Conservation (phyloP, 2,797 vertebrate genomes). For the Cyclopterus lumpus region DNA sequence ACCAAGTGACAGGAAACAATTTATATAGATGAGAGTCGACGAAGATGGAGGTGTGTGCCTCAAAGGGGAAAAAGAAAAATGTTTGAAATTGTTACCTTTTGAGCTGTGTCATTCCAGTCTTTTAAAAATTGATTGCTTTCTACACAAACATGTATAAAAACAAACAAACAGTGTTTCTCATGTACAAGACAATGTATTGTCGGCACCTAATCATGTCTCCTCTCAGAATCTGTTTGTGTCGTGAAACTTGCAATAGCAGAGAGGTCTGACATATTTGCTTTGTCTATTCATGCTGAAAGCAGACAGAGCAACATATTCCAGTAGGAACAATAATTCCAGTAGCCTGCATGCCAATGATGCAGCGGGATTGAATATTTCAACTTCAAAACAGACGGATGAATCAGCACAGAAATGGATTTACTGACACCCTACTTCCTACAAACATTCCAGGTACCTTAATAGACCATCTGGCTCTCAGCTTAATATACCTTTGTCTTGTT, state of each 20-base stretch:
- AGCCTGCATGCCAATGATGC: constrained; percentile 15
- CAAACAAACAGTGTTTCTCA: not conserved
- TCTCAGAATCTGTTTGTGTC: not conserved
- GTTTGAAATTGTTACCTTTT: constrained; percentile 35
- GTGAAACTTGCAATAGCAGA: not conserved
- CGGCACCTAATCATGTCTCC: not conserved
- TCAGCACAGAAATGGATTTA: constrained; percentile 7
- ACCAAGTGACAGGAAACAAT: constrained; percentile 73
- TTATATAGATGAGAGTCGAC: constrained; percentile 53
- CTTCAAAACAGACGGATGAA: constrained; percentile 26
- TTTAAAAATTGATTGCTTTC: constrained; percentile 26
- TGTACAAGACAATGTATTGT: not conserved
- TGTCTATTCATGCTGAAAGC: not conserved
- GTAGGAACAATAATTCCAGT: not conserved
- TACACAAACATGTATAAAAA: not conserved
- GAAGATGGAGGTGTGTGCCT: constrained; percentile 41
- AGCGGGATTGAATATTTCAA: not conserved
- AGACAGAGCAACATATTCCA: not conserved
- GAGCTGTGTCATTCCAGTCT: constrained; percentile 25
- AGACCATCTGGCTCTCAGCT: constrained; percentile 20
- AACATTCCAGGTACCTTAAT: constrained; percentile 17
- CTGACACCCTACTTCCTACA: not conserved
- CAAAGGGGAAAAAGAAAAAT: constrained; percentile 36
- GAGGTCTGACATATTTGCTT: not conserved
- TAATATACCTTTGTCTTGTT: constrained; percentile 11